Evolutionary conservation across 2,888 invertebrate species (phyloP).

Genomic region (Troides oblongomaculatus): DNA sequence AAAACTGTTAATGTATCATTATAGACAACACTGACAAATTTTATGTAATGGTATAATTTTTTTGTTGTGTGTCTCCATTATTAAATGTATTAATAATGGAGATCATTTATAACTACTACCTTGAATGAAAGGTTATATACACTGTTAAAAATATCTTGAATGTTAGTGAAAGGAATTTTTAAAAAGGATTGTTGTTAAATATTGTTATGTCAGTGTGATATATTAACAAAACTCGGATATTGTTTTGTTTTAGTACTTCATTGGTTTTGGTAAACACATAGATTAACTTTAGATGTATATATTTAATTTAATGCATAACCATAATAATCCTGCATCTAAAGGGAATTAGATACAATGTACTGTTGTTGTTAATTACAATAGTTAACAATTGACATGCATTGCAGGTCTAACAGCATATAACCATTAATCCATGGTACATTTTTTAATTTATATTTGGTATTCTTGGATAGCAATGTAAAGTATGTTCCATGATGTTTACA

Average conservation of each 20-base stretch:
- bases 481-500: conserved; percentile 56
- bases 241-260: not conserved
- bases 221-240: conserved; percentile 1
- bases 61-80: too few relatives aligned
- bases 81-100: too few relatives aligned
- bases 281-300: not conserved
- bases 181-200: not conserved
- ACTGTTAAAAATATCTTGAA: not conserved
- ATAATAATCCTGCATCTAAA: conserved; percentile 9
- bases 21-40: too few relatives aligned
- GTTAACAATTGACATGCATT: conserved; percentile 32
- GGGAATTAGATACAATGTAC: conserved; percentile 20
- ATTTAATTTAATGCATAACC: conserved; percentile 7
- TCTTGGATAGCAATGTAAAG: not conserved
- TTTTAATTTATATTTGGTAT: not conserved
- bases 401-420: conserved; percentile 24
- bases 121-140: not conserved
- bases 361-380: conserved; percentile 36
- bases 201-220: not conserved
- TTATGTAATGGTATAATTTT: too few relatives aligned
- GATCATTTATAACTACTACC: too few relatives aligned
- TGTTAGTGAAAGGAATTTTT: not conserved
- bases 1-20: too few relatives aligned
- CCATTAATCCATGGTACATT: conserved; percentile 38
- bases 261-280: conserved; percentile 19